phyloP scores from a whole-genome alignment of 92 coral and sea anemone species.

The Actinostola sp. region DNA sequence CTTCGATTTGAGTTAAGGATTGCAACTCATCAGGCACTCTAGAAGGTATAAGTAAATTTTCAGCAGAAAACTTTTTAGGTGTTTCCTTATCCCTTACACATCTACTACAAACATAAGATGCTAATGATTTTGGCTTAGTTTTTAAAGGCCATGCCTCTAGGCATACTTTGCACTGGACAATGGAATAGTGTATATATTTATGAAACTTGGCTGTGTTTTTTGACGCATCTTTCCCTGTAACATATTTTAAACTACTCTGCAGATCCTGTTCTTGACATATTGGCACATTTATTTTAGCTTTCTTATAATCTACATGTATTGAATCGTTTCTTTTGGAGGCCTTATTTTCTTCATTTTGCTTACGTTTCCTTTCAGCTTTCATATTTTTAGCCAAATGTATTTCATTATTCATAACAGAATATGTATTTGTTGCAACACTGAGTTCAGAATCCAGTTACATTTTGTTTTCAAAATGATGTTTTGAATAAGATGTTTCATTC shows the following conservation, averaged over 20 bases:
- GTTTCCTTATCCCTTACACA: slow-evolving; percentile 59
- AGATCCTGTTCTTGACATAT: too few relatives aligned
- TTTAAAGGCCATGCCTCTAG: slow-evolving; percentile 60
- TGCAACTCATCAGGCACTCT: slow-evolving; percentile 57
- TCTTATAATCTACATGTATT: too few relatives aligned
- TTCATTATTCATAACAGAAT: too few relatives aligned
- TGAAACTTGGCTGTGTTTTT: slow-evolving; percentile 41
- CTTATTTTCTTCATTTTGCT: too few relatives aligned
- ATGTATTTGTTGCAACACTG: too few relatives aligned
- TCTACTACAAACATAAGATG: slow-evolving; percentile 45
- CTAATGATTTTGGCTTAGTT: slow-evolving; percentile 3
- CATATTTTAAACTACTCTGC: not conserved
- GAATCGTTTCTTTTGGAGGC: too few relatives aligned
- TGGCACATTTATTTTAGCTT: not conserved
- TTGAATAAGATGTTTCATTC: too few relatives aligned
- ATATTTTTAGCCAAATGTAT: too few relatives aligned
- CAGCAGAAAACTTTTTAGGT: slow-evolving; percentile 61
- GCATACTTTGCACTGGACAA: slow-evolving; percentile 56
- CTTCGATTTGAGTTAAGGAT: slow-evolving; percentile 69
- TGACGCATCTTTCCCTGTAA: slow-evolving; percentile 11
- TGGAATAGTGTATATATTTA: slow-evolving; percentile 50
- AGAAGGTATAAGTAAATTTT: slow-evolving; percentile 71
- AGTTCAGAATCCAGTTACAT: too few relatives aligned
- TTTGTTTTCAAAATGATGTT: too few relatives aligned
- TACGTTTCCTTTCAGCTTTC: too few relatives aligned